Evolutionary conservation across 1,140 invertebrate species (phyloP).

Genomic region (Yoshiicerus persimilis): DNA sequence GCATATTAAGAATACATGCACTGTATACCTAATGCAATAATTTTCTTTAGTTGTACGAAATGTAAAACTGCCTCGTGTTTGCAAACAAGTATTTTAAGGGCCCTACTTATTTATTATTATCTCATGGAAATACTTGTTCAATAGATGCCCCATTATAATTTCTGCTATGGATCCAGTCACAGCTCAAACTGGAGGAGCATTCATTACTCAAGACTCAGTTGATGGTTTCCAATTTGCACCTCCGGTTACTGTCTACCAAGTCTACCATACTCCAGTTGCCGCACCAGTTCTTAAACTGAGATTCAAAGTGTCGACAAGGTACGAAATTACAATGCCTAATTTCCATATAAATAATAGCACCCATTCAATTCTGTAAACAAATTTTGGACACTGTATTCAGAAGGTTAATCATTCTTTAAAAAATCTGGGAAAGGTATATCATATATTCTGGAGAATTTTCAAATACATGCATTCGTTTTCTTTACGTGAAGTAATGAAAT

Average conservation of each 20-base stretch:
- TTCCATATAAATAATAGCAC: too few species aligned
- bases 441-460: too few species aligned
- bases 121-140: not conserved
- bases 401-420: too few species aligned
- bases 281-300: not conserved
- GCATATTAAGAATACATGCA: too few species aligned
- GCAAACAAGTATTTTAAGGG: not conserved
- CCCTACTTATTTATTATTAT: too few species aligned
- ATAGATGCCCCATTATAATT: not conserved
- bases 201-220: not conserved
- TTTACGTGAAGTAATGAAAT: too few species aligned
- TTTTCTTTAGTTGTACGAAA: not conserved
- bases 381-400: too few species aligned
- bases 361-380: too few species aligned
- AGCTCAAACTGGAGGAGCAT: not conserved
- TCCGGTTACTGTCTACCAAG: not conserved
- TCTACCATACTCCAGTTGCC: not conserved
- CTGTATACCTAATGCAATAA: too few species aligned
- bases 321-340: too few species aligned
- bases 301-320: conserved; percentile 31
- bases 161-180: not conserved
- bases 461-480: not conserved
- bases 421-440: too few species aligned
- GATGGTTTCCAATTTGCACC: not conserved
- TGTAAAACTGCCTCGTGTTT: not conserved